phyloP scores from a whole-genome alignment of 37 sponge, comb jelly and placozoan genomes.

The Ephydatia muelleri region DNA sequence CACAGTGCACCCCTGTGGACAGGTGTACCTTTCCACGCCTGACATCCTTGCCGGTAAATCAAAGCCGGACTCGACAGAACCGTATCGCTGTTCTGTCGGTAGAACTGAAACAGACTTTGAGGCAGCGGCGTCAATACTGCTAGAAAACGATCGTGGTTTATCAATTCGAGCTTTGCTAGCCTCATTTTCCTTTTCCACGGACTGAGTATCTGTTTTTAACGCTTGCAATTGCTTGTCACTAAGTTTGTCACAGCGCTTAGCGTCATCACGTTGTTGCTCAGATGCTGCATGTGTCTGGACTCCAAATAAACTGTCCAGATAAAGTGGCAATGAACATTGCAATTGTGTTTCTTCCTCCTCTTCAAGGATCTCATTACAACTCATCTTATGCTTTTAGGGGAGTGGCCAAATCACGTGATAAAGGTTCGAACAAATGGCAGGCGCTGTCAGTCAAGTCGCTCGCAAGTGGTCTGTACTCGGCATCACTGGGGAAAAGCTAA shows the following conservation, averaged over 20 bases:
- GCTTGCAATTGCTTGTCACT: too few species aligned
- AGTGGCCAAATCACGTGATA: background rate
- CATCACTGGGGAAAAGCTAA: background rate
- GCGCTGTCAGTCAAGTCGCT: background rate
- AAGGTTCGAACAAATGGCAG: too few species aligned
- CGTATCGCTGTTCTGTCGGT: background rate
- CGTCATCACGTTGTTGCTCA: background rate
- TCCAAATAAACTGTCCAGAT: slow-evolving; percentile 41
- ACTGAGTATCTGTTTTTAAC: too few species aligned
- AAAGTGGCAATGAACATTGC: slow-evolving; percentile 47
- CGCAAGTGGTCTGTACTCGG: background rate
- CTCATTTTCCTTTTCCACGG: too few species aligned
- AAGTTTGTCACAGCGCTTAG: too few species aligned
- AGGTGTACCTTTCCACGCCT: background rate
- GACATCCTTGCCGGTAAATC: background rate
- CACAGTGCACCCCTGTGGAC: slow-evolving; percentile 14
- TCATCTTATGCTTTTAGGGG: background rate
- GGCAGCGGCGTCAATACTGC: background rate
- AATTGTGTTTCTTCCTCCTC: slow-evolving; percentile 42
- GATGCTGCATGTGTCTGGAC: background rate
- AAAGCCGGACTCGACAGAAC: background rate
- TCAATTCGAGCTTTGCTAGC: background rate
- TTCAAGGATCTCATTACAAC: background rate
- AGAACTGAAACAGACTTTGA: background rate
- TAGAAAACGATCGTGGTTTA: background rate